These are phyloP conservation scores for Squalus acanthias DNA, from an alignment of 2,797 vertebrate species.

Conservation along the genomic window DNA sequence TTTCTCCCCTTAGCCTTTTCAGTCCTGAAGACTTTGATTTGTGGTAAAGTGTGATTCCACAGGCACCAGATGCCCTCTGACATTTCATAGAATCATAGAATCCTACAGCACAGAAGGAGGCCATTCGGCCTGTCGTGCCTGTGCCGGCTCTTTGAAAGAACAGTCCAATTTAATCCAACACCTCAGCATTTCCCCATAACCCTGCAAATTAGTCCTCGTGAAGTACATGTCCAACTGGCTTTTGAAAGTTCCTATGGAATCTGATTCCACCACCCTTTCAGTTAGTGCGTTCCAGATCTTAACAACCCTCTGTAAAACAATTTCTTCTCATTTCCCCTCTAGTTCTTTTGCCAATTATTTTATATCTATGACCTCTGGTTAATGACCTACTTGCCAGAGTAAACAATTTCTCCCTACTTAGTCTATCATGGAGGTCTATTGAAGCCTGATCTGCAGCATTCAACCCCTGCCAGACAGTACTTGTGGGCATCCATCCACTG, in stretches of 20 bases:
- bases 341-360: not conserved
- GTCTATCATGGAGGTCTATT: not conserved
- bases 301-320: not conserved
- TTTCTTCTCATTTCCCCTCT: not conserved
- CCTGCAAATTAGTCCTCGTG: not conserved
- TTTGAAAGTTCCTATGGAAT: not conserved
- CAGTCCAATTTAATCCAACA: not conserved
- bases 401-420: not conserved
- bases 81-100: not conserved
- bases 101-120: not conserved
- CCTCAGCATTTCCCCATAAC: not conserved
- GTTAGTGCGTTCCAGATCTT: not conserved
- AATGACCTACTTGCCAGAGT: not conserved
- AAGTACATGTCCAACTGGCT: not conserved
- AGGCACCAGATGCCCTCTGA: too few species aligned
- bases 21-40: slow-evolving; percentile 42
- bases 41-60: slow-evolving; percentile 44
- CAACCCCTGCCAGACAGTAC: not conserved
- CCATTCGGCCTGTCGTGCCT: not conserved
- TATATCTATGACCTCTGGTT: not conserved
- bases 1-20: not conserved
- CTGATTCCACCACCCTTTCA: not conserved
- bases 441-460: not conserved
- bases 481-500: not conserved
- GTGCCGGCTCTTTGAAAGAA: not conserved